phyloP scores from a whole-genome alignment of 2,888 invertebrate species.

The Hydroisotoma schaefferi region DNA sequence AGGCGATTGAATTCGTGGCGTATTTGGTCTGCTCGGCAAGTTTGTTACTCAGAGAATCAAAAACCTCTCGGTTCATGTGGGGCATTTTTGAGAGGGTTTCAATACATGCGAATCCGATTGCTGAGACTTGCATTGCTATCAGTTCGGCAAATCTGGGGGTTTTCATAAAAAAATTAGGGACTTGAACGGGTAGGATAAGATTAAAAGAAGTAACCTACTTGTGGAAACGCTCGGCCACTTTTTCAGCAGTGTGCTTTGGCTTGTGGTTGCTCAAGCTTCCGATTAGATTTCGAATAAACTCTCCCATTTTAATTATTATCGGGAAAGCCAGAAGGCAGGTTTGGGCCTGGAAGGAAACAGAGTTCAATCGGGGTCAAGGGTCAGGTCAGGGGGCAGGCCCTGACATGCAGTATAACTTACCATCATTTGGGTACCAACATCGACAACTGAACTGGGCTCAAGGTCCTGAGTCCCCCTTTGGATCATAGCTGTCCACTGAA shows the following conservation, averaged over 20 bases:
- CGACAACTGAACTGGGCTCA: conserved; percentile 10
- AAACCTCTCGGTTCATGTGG: not conserved
- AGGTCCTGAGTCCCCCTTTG: conserved; percentile 9
- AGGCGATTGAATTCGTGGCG: conserved; percentile 28
- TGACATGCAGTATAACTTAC: not conserved
- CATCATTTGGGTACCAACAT: conserved; percentile 26
- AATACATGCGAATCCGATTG: conserved; percentile 22
- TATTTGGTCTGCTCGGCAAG: conserved; percentile 32
- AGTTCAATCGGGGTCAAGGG: not conserved
- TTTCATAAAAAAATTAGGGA: conserved; percentile 1
- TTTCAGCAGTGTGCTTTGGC: conserved; percentile 4
- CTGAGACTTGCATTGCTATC: conserved; percentile 28
- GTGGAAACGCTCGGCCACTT: conserved; percentile 12
- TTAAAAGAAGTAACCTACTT: conserved; percentile 13
- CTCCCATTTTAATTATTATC: conserved; percentile 34
- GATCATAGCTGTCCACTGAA: conserved; percentile 17
- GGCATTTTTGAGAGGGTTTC: conserved; percentile 14
- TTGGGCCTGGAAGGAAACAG: too few species aligned
- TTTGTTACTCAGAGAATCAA: not conserved
- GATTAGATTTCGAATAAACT: conserved; percentile 9
- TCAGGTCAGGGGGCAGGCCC: too few species aligned
- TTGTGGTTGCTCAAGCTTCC: conserved; percentile 3
- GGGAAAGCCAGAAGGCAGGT: conserved; percentile 17
- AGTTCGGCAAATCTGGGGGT: conserved; percentile 27
- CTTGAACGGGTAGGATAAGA: not conserved